These are phyloP conservation scores for Tachuris rubrigastra DNA, from an alignment of 2,113 vertebrate species.

Conservation along the genomic window DNA sequence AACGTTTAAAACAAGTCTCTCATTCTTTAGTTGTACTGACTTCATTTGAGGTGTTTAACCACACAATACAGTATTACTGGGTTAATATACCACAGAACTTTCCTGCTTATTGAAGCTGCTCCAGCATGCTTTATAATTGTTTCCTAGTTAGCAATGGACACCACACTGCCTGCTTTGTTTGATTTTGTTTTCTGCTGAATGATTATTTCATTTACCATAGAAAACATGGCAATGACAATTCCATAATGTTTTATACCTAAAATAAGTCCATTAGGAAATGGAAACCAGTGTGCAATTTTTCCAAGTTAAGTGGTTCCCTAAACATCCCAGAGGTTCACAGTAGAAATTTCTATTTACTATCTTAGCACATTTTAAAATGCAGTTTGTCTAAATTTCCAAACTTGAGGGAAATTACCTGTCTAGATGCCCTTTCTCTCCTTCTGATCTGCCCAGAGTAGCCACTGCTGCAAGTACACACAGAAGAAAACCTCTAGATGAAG, in stretches of 20 bases:
- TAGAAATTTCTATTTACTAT: not conserved
- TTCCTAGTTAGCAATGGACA: not conserved
- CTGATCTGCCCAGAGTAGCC: not conserved
- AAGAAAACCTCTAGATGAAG: not conserved
- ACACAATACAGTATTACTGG: not conserved
- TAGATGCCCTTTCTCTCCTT: not conserved
- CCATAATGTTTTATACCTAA: not conserved
- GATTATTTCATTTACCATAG: not conserved
- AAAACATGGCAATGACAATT: not conserved
- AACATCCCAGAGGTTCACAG: not conserved
- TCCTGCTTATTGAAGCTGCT: not conserved
- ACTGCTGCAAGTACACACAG: not conserved
- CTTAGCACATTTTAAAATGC: not conserved
- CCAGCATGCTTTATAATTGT: not conserved
- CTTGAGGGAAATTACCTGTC: not conserved
- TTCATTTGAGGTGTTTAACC: not conserved
- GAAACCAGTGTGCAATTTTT: not conserved
- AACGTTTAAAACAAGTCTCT: not conserved
- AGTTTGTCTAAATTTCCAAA: not conserved
- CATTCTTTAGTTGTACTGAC: not conserved
- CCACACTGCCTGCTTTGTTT: not conserved
- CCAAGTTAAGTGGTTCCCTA: not conserved
- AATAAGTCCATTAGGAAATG: not conserved
- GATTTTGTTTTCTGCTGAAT: constrained; percentile 4
- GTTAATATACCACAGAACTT: not conserved